phyloP scores from a whole-genome alignment of 1,140 invertebrate species.

The Calephelis nemesis region DNA sequence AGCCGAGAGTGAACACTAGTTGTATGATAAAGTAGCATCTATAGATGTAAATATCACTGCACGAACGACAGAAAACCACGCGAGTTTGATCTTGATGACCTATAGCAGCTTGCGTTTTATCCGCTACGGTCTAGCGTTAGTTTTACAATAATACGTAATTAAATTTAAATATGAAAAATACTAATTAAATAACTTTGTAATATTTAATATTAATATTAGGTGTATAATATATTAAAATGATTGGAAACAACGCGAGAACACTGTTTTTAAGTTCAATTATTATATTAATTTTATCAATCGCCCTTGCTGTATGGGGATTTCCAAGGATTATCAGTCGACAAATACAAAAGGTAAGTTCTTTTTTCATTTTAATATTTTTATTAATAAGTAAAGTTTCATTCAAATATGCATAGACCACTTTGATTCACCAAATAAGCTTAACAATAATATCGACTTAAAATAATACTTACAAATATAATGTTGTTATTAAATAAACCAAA shows the following conservation, averaged over 20 bases:
- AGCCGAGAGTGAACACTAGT: too few species aligned
- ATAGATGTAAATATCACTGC: neutral
- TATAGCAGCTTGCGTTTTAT: neutral
- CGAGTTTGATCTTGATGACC: conserved; percentile 5
- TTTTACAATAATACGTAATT: neutral
- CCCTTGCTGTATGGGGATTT: conserved; percentile 61
- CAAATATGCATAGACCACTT: too few species aligned
- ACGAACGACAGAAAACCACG: conserved; percentile 3
- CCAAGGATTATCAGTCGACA: conserved; percentile 57
- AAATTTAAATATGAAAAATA: conserved; percentile 1
- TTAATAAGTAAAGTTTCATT: too few species aligned
- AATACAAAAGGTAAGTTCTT: conserved; percentile 58
- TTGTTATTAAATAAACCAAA: too few species aligned
- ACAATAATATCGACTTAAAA: too few species aligned
- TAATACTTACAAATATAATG: too few species aligned
- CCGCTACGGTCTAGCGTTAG: neutral
- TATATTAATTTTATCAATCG: conserved; percentile 48
- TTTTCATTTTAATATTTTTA: neutral
- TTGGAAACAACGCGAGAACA: conserved; percentile 54
- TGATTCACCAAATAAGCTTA: too few species aligned
- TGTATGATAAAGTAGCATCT: too few species aligned
- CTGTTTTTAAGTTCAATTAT: conserved; percentile 50
- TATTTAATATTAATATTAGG: neutral
- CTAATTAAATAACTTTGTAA: neutral
- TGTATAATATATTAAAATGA: conserved; percentile 45